A percentile compares a stretch with the other conserved stretches of the same genome.
Conservation (phyloP, 2,797 vertebrate species). For the Pantherophis vulpinus region DNA sequence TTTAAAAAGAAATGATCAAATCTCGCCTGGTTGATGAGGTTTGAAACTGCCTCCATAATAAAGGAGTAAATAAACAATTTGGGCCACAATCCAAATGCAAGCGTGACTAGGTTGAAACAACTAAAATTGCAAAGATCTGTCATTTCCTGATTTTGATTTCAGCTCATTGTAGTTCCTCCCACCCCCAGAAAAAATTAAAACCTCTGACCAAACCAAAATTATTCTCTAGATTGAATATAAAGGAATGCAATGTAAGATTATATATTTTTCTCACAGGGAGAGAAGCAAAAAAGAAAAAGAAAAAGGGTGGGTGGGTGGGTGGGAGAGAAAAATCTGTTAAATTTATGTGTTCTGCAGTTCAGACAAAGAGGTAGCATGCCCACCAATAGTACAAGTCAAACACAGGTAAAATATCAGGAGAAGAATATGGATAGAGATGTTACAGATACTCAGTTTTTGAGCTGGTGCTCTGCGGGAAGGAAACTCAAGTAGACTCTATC, state of each 20-base stretch:
- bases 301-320: too few relatives aligned
- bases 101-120: neutral
- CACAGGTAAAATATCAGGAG: neutral
- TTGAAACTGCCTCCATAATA: slow-evolving; percentile 35
- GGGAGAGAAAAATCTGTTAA: neutral
- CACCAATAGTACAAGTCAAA: neutral
- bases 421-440: neutral
- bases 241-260: neutral
- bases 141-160: neutral
- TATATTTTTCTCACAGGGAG: neutral
- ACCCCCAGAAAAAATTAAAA: neutral
- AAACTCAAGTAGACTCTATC: neutral
- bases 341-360: neutral
- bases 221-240: neutral
- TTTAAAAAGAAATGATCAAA: neutral
- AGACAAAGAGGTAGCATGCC: neutral
- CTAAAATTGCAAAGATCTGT: neutral
- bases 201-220: neutral
- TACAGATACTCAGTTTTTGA: neutral
- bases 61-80: neutral
- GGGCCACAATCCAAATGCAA: neutral
- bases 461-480: neutral
- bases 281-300: neutral
- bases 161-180: neutral
- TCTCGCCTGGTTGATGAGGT: slow-evolving; percentile 41